Evolutionary conservation across 2,888 invertebrate genomes (phyloP).

Genomic region (Drosophila yooni): DNA sequence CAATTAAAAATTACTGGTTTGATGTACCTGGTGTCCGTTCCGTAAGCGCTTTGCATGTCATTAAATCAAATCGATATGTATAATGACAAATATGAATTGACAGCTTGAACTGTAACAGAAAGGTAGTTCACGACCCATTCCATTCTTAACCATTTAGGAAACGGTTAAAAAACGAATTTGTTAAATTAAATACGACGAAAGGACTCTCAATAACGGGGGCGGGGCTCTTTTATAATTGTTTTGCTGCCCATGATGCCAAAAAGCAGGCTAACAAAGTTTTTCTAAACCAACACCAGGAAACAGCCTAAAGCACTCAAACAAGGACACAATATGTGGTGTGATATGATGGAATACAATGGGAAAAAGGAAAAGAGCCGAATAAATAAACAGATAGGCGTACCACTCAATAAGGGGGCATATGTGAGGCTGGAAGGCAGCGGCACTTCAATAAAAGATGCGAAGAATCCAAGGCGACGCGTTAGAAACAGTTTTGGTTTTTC

Average conservation of each 20-base stretch:
- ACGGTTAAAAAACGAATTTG: slow-evolving; percentile 32
- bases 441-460: slow-evolving; percentile 23
- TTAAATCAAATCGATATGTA: slow-evolving; percentile 11
- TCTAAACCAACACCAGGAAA: slow-evolving; percentile 60
- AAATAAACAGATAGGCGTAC: slow-evolving; percentile 62
- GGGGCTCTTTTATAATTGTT: slow-evolving; percentile 18
- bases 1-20: slow-evolving; percentile 42
- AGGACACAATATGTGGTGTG: slow-evolving; percentile 55
- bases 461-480: slow-evolving; percentile 49
- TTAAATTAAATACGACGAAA: slow-evolving; percentile 25
- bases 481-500: slow-evolving; percentile 21
- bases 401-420: slow-evolving; percentile 7
- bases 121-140: background rate
- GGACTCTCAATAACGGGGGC: background rate
- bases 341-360: slow-evolving; percentile 24
- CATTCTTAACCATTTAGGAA: slow-evolving; percentile 24
- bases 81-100: background rate
- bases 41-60: slow-evolving; percentile 20
- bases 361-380: slow-evolving; percentile 45
- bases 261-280: slow-evolving; percentile 79
- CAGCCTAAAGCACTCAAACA: slow-evolving; percentile 54
- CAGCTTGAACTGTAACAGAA: slow-evolving; percentile 1
- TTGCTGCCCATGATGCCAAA: slow-evolving; percentile 53
- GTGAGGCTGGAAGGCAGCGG: background rate
- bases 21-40: slow-evolving; percentile 12